phyloP scores from a whole-genome alignment of 1,140 invertebrate genomes.

The Dendroctonus ponderosae region DNA sequence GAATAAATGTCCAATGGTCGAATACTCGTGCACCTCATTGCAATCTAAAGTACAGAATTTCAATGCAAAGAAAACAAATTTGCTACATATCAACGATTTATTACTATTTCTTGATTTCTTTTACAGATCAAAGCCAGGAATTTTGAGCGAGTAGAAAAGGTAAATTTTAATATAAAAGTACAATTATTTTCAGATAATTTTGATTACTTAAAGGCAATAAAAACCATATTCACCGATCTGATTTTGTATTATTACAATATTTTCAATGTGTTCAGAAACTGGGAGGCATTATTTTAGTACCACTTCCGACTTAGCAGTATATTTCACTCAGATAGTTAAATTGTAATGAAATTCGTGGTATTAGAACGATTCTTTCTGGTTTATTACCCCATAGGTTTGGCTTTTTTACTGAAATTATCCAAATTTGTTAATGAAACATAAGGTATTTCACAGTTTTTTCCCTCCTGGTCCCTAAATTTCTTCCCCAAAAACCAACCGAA shows the following conservation, averaged over 20 bases:
- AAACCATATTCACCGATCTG: no score
- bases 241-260: no score
- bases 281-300: constrained; percentile 63
- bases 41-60: no score
- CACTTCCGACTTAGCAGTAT: constrained; percentile 2
- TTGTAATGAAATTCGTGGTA: constrained; percentile 3
- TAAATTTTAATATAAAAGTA: constrained; percentile 55
- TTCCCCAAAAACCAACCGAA: constrained; percentile 2
- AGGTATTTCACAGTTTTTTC: constrained; percentile 33
- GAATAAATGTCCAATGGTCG: no score
- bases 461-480: neutral
- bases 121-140: constrained; percentile 91
- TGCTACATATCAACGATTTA: no score
- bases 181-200: neutral
- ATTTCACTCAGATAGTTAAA: constrained; percentile 9
- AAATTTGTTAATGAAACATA: constrained; percentile 40
- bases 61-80: no score
- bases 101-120: constrained; percentile 10
- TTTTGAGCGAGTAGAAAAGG: constrained; percentile 98
- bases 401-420: constrained; percentile 1
- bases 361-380: constrained; percentile 47
- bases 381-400: constrained; percentile 33
- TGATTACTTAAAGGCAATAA: no score
- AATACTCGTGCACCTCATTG: no score
- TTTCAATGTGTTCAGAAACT: constrained; percentile 50